Evolutionary conservation across 2,888 invertebrate genomes (phyloP), one percentile per base, ranked within the genome.

Genomic region (Philaethria dido): DNA sequence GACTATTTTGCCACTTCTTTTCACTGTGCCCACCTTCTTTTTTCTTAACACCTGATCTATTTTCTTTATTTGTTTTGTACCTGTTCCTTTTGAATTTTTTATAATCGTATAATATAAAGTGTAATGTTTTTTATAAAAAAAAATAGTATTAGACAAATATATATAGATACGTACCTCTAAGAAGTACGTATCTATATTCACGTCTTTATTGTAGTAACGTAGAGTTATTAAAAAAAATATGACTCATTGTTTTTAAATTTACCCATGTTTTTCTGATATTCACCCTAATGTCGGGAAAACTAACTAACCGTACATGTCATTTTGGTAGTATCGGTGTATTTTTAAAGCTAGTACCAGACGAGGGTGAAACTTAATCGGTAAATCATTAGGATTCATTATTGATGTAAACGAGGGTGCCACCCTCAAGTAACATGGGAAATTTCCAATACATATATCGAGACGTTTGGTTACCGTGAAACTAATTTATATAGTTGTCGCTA

Each of bases 341-440:
- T 63, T 78, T 77, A 68, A 77, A 68, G 73, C 69, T 69, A 71
- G 71, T 73, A 71, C 66, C 65, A 61, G 69, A 61, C 61, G 77
- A 77, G 74, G 73, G 75, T 70, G 69, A 72, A 80, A 79, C 72
- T 77, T 73, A 75, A 76, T 74, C 76, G 77, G 75, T 78, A 77
- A 73, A 76, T 81, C 75, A 80, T 83, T 79, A 80, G 69, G 72
- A 66, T 74, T 75, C 74, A 73, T 77, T 77, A 77, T 73, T 73
- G 70, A 77, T 74, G 68, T 64, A 69, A 69, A 62, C 68, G 71
- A 75, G 79, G 78, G 79, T 73, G 70, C 74, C 69, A 71, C 78
- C 70, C 72, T 52, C 62, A 64, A 63, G 22, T 66, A 64, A 68
- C 44, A 45, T 54, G 45, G 48, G 59, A 62, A 54, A 64, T 64